Evolutionary conservation across 1,140 invertebrate genomes (phyloP).

Genomic region (Melanaphis sacchari): DNA sequence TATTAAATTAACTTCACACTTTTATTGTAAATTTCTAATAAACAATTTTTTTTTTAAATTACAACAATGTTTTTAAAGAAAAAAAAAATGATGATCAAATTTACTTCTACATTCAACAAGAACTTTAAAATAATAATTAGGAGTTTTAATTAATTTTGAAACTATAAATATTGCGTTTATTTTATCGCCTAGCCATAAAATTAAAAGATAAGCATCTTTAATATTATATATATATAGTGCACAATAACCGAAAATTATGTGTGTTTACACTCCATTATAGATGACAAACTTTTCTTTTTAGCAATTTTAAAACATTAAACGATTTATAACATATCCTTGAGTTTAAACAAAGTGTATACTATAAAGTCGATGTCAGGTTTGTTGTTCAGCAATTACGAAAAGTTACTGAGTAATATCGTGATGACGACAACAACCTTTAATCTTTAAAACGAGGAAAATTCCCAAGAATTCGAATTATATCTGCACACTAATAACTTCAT

Average conservation of each 20-base stretch:
- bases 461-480: neutral
- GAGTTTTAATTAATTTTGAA: neutral
- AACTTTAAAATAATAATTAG: conserved; percentile 6
- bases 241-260: neutral
- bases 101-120: neutral
- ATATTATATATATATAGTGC: neutral
- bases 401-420: neutral
- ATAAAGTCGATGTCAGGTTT: neutral
- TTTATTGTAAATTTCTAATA: neutral
- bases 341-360: neutral
- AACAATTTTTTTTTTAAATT: neutral
- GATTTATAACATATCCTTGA: neutral
- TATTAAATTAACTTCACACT: neutral
- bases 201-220: conserved; percentile 1
- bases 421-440: neutral
- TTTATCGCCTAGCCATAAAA: neutral
- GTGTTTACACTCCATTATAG: conserved; percentile 12
- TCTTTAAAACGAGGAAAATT: neutral
- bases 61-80: neutral
- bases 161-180: neutral
- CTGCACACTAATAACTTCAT: neutral
- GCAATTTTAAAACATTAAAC: neutral
- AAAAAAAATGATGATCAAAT: neutral
- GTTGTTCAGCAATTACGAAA: neutral
- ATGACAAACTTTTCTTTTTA: neutral